Evolutionary conservation across 2,113 vertebrate genomes (phyloP).

Genomic region (Ptyas mucosa): DNA sequence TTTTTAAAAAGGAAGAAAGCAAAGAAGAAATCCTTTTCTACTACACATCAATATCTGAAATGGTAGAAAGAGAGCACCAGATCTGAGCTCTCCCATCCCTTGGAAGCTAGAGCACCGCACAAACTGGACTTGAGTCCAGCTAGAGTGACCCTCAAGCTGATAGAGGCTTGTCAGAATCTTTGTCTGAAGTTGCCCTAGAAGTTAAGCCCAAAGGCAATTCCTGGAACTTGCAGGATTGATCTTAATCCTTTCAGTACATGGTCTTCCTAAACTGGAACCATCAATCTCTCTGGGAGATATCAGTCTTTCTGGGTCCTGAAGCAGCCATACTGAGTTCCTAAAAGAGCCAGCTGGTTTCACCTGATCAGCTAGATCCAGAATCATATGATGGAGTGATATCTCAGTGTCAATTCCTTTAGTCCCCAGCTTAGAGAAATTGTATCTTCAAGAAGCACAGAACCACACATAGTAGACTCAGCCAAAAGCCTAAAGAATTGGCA

Average conservation of each 20-base stretch:
- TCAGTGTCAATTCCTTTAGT: neutral
- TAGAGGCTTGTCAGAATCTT: neutral
- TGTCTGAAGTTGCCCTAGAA: neutral
- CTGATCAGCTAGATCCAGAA: neutral
- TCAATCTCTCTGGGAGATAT: neutral
- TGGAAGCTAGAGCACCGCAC: neutral
- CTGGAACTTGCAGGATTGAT: neutral
- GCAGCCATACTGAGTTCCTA: neutral
- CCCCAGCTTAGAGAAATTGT: neutral
- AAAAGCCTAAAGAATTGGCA: neutral
- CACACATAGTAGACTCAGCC: neutral
- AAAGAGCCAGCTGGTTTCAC: neutral
- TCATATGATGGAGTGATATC: too few relatives aligned
- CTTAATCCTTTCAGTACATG: neutral
- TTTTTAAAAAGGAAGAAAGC: neutral
- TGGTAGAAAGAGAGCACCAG: neutral
- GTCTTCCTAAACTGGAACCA: neutral
- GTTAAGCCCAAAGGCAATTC: neutral
- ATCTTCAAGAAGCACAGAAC: neutral
- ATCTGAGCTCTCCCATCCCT: neutral
- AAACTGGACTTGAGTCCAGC: neutral
- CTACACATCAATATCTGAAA: neutral
- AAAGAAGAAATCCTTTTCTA: neutral
- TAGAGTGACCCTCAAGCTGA: neutral
- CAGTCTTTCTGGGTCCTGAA: neutral